phyloP scores from a whole-genome alignment of 2,888 invertebrate genomes.

The Frankliniella fusca region DNA sequence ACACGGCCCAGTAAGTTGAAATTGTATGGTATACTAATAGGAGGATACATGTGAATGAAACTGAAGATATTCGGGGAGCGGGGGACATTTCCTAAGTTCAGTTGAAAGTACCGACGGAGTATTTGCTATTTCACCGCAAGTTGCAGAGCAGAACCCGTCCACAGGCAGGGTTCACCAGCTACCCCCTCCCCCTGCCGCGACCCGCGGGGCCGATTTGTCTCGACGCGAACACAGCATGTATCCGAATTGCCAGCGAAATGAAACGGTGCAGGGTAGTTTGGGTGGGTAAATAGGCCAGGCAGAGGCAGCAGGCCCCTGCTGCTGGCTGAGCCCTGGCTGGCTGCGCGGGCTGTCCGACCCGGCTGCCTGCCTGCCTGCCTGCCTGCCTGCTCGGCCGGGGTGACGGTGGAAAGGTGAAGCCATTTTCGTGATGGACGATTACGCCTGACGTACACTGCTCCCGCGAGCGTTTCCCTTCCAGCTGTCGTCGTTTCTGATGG shows the following conservation, averaged over 20 bases:
- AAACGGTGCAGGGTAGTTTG: no score
- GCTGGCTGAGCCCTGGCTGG: not conserved
- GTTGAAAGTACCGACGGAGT: no score
- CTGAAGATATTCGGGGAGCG: no score
- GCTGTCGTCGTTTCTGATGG: not conserved
- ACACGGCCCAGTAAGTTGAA: no score
- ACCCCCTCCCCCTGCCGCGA: not conserved
- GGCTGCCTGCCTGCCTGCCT: not conserved
- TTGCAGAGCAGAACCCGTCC: not conserved
- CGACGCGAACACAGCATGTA: not conserved
- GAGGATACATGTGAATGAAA: no score
- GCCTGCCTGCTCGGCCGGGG: not conserved
- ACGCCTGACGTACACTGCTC: not conserved
- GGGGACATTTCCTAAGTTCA: no score
- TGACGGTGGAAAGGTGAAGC: not conserved
- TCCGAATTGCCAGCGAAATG: no score
- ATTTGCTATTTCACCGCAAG: no score
- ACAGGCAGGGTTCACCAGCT: not conserved
- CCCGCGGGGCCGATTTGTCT: not conserved
- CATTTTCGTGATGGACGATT: conserved; percentile 11
- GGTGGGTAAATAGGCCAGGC: no score
- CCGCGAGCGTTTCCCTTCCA: not conserved
- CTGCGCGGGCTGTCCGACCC: not conserved
- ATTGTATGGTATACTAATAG: no score
- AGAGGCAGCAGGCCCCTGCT: not conserved